A percentile compares a stretch with the other conserved stretches of the same genome.
phyloP scores from a whole-genome alignment of 2,888 invertebrate genomes.

The Neoitamus cyanurus region DNA sequence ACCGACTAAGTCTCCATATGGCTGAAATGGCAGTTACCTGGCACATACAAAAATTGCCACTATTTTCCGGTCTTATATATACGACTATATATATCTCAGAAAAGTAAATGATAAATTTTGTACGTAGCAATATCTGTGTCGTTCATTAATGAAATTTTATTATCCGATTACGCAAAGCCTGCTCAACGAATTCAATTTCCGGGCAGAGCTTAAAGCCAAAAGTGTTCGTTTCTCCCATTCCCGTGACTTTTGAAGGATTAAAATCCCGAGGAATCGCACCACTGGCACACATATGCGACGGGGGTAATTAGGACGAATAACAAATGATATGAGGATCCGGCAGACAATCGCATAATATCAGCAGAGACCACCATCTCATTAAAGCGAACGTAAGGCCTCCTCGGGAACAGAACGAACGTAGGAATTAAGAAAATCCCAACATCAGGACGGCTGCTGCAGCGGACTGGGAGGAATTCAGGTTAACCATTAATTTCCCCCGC shows the following conservation, averaged over 20 bases:
- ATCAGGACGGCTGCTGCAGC: background rate
- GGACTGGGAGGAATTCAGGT: background rate
- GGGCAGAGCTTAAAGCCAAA: background rate
- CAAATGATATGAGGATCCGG: slow-evolving; percentile 1
- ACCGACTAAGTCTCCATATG: too few species aligned
- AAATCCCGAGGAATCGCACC: background rate
- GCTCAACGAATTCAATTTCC: background rate
- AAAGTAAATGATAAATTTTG: background rate
- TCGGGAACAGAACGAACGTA: background rate
- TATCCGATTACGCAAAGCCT: background rate
- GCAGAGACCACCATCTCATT: background rate
- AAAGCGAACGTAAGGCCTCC: background rate
- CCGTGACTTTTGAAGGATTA: background rate
- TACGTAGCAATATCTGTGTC: background rate
- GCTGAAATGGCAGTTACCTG: too few species aligned
- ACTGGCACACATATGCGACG: background rate
- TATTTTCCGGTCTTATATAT: background rate
- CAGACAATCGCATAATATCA: background rate
- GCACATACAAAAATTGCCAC: background rate
- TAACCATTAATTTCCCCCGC: background rate
- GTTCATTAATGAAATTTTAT: background rate
- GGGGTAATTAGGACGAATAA: background rate
- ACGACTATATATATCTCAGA: background rate
- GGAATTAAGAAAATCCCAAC: background rate
- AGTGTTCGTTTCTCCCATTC: background rate